These are phyloP conservation scores for Acanthurus tractus DNA, from an alignment of 2,797 vertebrate genomes.

Conservation along the genomic window DNA sequence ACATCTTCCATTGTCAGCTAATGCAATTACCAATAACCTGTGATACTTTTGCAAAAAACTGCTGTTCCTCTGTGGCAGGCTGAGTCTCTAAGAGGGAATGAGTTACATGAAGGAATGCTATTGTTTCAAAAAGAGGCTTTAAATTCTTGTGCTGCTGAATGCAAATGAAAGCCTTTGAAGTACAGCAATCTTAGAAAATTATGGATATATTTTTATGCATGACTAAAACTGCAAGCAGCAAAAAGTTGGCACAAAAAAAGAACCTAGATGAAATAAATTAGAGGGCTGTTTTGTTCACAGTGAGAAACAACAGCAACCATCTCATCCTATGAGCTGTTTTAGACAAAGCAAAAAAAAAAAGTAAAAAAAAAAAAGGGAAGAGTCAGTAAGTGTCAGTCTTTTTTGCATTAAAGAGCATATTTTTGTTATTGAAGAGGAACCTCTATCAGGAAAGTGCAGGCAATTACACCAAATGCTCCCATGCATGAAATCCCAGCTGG, in stretches of 20 bases:
- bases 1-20: conserved; percentile 51
- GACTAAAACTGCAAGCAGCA: conserved; percentile 50
- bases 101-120: conserved; percentile 62
- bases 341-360: conserved; percentile 44
- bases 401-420: conserved; percentile 80
- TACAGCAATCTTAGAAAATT: conserved; percentile 68
- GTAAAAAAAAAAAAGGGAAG: conserved; percentile 14
- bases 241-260: conserved; percentile 44
- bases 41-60: conserved; percentile 47
- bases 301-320: conserved; percentile 58
- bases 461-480: conserved; percentile 88
- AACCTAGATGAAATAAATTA: conserved; percentile 45
- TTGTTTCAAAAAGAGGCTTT: conserved; percentile 75
- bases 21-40: conserved; percentile 62
- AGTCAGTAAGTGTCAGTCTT: conserved; percentile 66
- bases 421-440: conserved; percentile 86
- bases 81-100: conserved; percentile 53
- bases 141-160: conserved; percentile 66
- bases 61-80: conserved; percentile 48
- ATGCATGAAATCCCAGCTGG: conserved; percentile 90
- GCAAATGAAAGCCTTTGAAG: conserved; percentile 79
- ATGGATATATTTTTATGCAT: conserved; percentile 50
- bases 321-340: conserved; percentile 54
- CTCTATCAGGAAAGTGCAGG: conserved; percentile 88
- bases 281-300: conserved; percentile 54